A percentile compares a stretch with the other conserved stretches of the same genome.
These are phyloP conservation scores for Pseudomyrmex sp. DNA, from an alignment of 1,140 invertebrate genomes.

Conservation along the genomic window DNA sequence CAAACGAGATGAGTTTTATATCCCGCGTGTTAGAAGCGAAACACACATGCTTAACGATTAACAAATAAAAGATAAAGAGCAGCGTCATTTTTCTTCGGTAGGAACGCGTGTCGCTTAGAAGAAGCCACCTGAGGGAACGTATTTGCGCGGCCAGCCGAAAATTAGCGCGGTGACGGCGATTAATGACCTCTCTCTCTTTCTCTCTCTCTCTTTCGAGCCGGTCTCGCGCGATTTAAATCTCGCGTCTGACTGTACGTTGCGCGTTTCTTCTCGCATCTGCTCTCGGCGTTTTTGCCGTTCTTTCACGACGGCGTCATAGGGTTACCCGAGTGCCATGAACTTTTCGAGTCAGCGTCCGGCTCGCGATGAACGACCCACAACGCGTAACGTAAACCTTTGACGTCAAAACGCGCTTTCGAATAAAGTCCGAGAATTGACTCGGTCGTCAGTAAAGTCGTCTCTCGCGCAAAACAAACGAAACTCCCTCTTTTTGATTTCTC, in stretches of 20 bases:
- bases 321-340: slow-evolving; percentile 69
- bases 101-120: slow-evolving; percentile 63
- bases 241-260: slow-evolving; percentile 63
- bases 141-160: slow-evolving; percentile 64
- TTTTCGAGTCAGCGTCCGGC: slow-evolving; percentile 43
- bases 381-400: slow-evolving; percentile 20
- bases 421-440: neutral
- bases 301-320: slow-evolving; percentile 55
- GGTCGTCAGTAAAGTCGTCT: neutral
- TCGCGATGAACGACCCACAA: slow-evolving; percentile 22
- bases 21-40: neutral
- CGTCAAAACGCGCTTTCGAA: neutral
- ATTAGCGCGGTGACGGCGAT: slow-evolving; percentile 72
- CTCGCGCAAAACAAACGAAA: neutral
- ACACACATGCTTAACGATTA: slow-evolving; percentile 7
- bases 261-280: slow-evolving; percentile 67
- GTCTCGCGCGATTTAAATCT: slow-evolving; percentile 72
- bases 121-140: slow-evolving; percentile 42
- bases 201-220: slow-evolving; percentile 3
- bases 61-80: slow-evolving; percentile 6
- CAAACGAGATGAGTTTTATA: neutral
- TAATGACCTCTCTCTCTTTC: slow-evolving; percentile 61
- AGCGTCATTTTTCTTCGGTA: slow-evolving; percentile 40
- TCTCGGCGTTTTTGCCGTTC: slow-evolving; percentile 63
- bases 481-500: no score